Evolutionary conservation across 1,140 invertebrate genomes (phyloP).

Genomic region (Mizuhopecten yessoensis): DNA sequence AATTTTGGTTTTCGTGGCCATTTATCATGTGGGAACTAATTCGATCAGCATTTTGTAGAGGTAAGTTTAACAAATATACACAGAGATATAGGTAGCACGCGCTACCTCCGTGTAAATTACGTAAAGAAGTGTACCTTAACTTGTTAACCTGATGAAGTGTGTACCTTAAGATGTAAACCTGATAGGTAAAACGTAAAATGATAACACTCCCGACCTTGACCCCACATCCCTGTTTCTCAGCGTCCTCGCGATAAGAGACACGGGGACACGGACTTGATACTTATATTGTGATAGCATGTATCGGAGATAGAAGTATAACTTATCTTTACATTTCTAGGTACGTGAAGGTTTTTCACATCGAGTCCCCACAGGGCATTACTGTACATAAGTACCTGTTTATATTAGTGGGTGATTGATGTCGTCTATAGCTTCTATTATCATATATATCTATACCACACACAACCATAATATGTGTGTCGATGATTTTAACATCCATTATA

Average conservation of each 20-base stretch:
- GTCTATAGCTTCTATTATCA: no score
- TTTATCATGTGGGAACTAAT: neutral
- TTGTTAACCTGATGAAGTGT: no score
- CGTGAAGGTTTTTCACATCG: no score
- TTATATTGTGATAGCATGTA: neutral
- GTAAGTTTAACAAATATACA: neutral
- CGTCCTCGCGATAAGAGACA: neutral
- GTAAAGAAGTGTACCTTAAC: neutral
- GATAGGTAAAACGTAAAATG: neutral
- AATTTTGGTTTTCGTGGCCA: neutral
- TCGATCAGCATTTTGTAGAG: neutral
- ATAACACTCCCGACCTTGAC: neutral
- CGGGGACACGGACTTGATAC: no score
- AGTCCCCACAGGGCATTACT: no score
- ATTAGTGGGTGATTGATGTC: no score
- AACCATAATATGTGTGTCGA: no score
- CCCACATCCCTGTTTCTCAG: neutral
- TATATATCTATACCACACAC: no score
- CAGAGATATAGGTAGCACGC: neutral
- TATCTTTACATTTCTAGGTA: no score
- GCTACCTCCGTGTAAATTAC: neutral
- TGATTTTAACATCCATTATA: no score
- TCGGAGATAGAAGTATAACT: no score
- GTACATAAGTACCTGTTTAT: no score
- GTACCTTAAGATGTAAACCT: neutral